Percentiles rank a stretch among this genome's conserved stretches.
Conservation (phyloP, 2,888 invertebrate species). For the Pristionchus exspectatus region DNA sequence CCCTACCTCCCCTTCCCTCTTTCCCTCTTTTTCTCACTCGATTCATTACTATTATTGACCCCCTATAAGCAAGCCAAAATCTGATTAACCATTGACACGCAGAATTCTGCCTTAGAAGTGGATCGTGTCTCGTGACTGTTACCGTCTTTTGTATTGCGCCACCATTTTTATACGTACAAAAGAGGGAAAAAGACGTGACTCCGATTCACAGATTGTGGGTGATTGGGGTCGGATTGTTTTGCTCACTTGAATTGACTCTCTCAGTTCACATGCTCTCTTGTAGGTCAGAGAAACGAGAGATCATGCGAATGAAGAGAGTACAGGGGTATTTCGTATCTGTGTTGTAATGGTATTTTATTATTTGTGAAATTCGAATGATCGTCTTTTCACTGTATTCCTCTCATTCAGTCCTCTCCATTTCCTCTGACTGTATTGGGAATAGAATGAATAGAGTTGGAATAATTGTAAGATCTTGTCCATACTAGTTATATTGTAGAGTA, state of each 20-base stretch:
- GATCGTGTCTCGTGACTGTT: neutral
- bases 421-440: neutral
- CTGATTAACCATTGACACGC: slow-evolving; percentile 1
- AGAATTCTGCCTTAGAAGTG: slow-evolving; percentile 12
- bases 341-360: slow-evolving; percentile 42
- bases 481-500: slow-evolving; percentile 48
- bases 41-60: slow-evolving; percentile 19
- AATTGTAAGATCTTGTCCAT: slow-evolving; percentile 5
- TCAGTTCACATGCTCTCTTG: neutral
- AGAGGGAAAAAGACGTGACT: neutral
- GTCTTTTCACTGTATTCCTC: slow-evolving; percentile 20
- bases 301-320: neutral
- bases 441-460: neutral
- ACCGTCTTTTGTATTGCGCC: neutral
- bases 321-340: slow-evolving; percentile 21
- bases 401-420: neutral
- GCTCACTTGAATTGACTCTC: slow-evolving; percentile 23
- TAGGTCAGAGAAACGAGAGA: slow-evolving; percentile 41
- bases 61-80: slow-evolving; percentile 38
- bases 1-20: slow-evolving; percentile 15
- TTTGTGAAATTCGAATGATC: slow-evolving; percentile 27
- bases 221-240: slow-evolving; percentile 19
- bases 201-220: neutral
- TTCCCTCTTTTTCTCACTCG: slow-evolving; percentile 37
- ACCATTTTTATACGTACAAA: slow-evolving; percentile 4